These are phyloP conservation scores for Sisor rabdophorus DNA, from an alignment of 2,113 vertebrate species.

Conservation along the genomic window DNA sequence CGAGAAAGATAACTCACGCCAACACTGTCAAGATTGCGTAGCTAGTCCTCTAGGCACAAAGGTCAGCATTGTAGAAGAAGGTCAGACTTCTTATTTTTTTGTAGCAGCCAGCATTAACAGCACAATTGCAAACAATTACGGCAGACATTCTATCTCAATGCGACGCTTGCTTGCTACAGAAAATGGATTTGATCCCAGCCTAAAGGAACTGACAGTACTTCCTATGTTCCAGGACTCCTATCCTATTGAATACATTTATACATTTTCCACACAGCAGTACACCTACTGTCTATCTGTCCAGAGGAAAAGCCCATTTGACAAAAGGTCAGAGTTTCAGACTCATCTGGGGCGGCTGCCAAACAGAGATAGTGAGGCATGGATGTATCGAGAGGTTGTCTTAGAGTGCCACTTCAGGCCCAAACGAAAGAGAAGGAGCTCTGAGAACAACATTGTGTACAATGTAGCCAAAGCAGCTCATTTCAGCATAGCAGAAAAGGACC, in stretches of 20 bases:
- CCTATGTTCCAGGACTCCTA: slow-evolving; percentile 70
- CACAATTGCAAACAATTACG: slow-evolving; percentile 63
- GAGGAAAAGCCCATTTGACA: slow-evolving; percentile 53
- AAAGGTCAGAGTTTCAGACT: slow-evolving; percentile 65
- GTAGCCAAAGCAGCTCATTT: slow-evolving; percentile 83
- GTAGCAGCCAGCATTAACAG: slow-evolving; percentile 76
- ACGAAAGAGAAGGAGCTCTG: slow-evolving; percentile 62
- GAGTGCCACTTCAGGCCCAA: slow-evolving; percentile 85
- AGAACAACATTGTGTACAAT: slow-evolving; percentile 73
- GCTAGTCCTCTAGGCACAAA: slow-evolving; percentile 85
- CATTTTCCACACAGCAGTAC: slow-evolving; percentile 66
- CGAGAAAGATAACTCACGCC: slow-evolving; percentile 52
- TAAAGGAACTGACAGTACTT: slow-evolving; percentile 75
- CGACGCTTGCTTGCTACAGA: slow-evolving; percentile 75
- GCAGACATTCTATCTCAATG: slow-evolving; percentile 79
- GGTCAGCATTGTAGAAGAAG: slow-evolving; percentile 67
- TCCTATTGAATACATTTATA: slow-evolving; percentile 82
- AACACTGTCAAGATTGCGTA: slow-evolving; percentile 78
- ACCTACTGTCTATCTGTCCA: slow-evolving; percentile 89
- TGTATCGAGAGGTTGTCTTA: slow-evolving; percentile 83
- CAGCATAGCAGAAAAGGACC: slow-evolving; percentile 69
- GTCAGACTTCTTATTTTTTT: slow-evolving; percentile 70
- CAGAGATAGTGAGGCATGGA: slow-evolving; percentile 69
- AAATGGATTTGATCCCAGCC: slow-evolving; percentile 72
- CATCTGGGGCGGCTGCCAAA: slow-evolving; percentile 77